Evolutionary conservation across 1,140 invertebrate species (phyloP), one percentile per base, ranked within the genome.

Genomic region (Brachionus paranguensis): DNA sequence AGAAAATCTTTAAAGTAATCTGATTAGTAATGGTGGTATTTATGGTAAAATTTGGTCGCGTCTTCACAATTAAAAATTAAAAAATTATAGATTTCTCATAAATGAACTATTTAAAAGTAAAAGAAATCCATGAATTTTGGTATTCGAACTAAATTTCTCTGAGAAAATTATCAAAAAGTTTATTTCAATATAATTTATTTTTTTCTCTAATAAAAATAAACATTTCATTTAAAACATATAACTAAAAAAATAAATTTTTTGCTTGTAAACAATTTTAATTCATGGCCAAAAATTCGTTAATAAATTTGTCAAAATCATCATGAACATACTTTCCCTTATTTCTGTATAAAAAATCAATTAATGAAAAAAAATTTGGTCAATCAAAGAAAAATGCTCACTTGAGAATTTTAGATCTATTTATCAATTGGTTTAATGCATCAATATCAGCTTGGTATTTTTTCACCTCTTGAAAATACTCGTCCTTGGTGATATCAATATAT

Each of bases 401-500:
- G 11, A 81, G 33, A 37, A 81, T 81, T 68, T 81, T 81, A 20
- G 78, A 64, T 12, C 64, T 53, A 27, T 43, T 33, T 45, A 81
- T 29, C 60, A 81, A 60, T 10, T 60, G 20, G 37, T 81, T 81
- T 47, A 81, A 47, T 45, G 12, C 20, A 14, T 83, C 20, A 37
- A 83, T 83, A 47, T 83, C 47, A n/a, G 3, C n/a, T 43, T 68
- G 14, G 17, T 68, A 29, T 55, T 83, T 68, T 83, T 70, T 83
- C 81, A 84, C 74, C 45, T 84, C 65, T 47, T 84, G 68, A 55
- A 72, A 41, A 55, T 74, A 76, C n/a, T 84, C 83, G 17, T 84
- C 83, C 20, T 65, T 55, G 6, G 45, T 72, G 24, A 74, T 76
- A 43, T 84, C 83, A 24, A 84, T 68, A 45, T 55, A 84, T 24